Evolutionary conservation across 2,113 vertebrate species (phyloP), one percentile per base, ranked within the genome.

Genomic region (Dasypus novemcinctus): DNA sequence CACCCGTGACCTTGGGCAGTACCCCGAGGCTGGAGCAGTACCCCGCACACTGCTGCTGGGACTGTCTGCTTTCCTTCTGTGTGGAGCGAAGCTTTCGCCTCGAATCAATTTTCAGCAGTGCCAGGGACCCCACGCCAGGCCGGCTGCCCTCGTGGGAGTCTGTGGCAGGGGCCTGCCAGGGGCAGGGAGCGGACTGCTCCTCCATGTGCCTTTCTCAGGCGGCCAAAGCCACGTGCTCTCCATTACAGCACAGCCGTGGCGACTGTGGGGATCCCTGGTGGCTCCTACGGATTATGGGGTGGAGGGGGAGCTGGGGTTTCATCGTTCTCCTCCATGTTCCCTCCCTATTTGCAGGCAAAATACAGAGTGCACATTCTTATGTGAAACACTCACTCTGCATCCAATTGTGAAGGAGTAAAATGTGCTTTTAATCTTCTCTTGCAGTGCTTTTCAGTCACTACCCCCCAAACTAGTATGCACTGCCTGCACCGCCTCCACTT

Each of bases 181-280:
- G 71, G 17, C 18, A 0, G 25, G 2, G 83, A n/a, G 12, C 61
- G 36, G 31, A 38, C 20, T 31, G 85, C 72, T 79, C 82, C 33
- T 72, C 79, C n/a, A n/a, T 61, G 75, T 54, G 69, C 85, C 17
- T 95, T 97, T 96, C 88, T 94, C 93, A 91, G 95, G 75, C 95
- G n/a, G 43, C 90, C 4, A 29, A 66, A 69, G 61, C 88, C 96
- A 95, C 88, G 54, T 97, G 97, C 79, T 96, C 82, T 79, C 95
- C 91, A 90, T 97, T 97, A 97, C 8, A 10, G 69, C 14, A 0
- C 27, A 93, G 66, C 95, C 43, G 0, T 36, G 69, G 81, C n/a
- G 5, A 1, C 91, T 63, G 0, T 41, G 87, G 21, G 52, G 93
- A 59, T 85, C 82, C 80, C 66, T 31, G 43, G 11, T 64, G 54